Base-by-base conservation (phyloP, 2,888 invertebrate species). In the Leuctra nigra region DNA sequence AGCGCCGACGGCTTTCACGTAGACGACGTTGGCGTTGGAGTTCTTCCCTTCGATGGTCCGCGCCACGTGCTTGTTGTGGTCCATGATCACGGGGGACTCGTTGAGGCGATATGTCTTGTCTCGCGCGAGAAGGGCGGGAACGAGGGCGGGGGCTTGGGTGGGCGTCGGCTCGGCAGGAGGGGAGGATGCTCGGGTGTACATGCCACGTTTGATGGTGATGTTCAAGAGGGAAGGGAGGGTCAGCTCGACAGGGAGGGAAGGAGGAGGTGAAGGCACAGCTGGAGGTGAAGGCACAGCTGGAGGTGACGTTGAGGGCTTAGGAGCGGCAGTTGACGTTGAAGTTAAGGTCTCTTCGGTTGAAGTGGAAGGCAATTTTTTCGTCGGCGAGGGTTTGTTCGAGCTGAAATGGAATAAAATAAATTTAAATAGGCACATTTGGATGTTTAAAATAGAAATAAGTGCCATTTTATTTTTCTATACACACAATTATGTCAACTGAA, bases 61-160 rank as follows among this genome's bases (percentile, higher is more conserved):
- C 47, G 75, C 65, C 77, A 77, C 65, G 78, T 77, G 67, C 78
- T 77, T 71, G 77, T 77, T 66, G 77, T 77, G 71, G 78, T 77
- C 75, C 22, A 20, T 23, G 23, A 4, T 2, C 44, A 44, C 23
- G 2, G 44, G 44, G 2, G 18, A n/a, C 18, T 44, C 44, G 44
- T 22, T 44, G 44, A 44, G 44, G 2, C 44, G 20, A 23, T 44
- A 11, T 20, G n/a, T 18, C 16, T 16, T 22, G 47, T 52, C 52
- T 41, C 53, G 24, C 35, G 24, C 29, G 7, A 29, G 16, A 24
- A 20, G 44, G 13, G 46, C 25, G 29, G 54, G 50, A 25, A 29
- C 22, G 22, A 44, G 44, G 7, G 23, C 22, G 22, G 44, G 44
- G n/a, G 29, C 6, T 29, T 7, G 11, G 7, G 55, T 47, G 22